Base-by-base conservation (phyloP, 2,888 invertebrate genomes). In the Subacronicta megacephala region DNA sequence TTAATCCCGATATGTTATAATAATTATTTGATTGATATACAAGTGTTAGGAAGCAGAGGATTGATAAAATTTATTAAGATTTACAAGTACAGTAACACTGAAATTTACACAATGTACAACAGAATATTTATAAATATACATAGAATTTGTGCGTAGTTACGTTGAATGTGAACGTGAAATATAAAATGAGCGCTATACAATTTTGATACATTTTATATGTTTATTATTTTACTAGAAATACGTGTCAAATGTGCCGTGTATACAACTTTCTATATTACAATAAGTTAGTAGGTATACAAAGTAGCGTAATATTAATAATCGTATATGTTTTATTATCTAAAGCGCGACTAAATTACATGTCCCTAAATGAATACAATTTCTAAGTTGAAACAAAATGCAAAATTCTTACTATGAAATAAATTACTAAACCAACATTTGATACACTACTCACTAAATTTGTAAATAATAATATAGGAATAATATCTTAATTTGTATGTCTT, bases 401-500 rank as follows among this genome's bases (percentile, higher is more conserved):
- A 87, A 88, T 82, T 80, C 85, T 88, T 88, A 89, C 73, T 80
- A 78, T 81, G 82, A 87, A 90, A 92, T 92, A 91, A 92, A 90
- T 92, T 89, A 91, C 82, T 90, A 89, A 81, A 80, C 79, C 81
- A 81, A 82, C 80, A 75, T 71, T 77, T 77, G 73, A 71, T 80
- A 77, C 77, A 77, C 73, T 77, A 84, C 74, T 88, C 81, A 75
- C 86, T 90, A 88, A 82, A 82, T 89, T 91, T 90, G 88, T 92
- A 85, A 87, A 90, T 84, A 86, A 88, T 79, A 82, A 87, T 80
- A 82, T 87, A 90, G 82, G 83, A 87, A 89, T 90, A 90, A 89
- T 90, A 91, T 88, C 90, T 92, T 90, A 90, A 85, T 90, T 93
- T 92, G 92, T 92, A 89, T 90, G 85, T 90, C 81, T 93, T 93